Evolutionary conservation across 2,113 vertebrate genomes (phyloP), one percentile per base, ranked within the genome.

Genomic region (Sarotherodon lohbergeri): DNA sequence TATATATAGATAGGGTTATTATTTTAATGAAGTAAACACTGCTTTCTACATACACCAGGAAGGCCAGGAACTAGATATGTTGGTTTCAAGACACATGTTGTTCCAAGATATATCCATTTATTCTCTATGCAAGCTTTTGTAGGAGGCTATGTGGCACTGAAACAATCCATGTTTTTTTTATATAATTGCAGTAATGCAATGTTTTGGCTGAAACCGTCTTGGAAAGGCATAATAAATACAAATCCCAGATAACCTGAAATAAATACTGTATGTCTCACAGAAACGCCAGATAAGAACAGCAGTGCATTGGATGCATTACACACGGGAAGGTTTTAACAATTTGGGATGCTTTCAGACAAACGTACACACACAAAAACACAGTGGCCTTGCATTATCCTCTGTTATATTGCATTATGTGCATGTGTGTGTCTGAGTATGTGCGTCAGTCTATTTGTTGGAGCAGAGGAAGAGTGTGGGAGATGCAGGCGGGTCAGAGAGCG

Each of bases 241-340:
- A 83, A 86, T 76, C 73, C 16, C 52, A 73, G 87, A 85, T 87
- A 93, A 84, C 71, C 81, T 84, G 80, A 63, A 90, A 90, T 88
- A 90, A 86, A 92, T 88, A 91, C 82, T 89, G 73, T 0, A 52
- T 78, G 24, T 78, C 43, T 36, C 81, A 79, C 29, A 57, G 81
- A 46, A 83, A 92, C 85, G 22, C 11, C 86, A 89, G 89, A 90
- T 91, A 86, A 85, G 79, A 36, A 87, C 80, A 91, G 88, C 84
- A 91, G 46, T 81, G 55, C 43, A 78, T 52, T 52, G 87, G 84
- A 90, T 89, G 90, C 89, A 89, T 86, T 90, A 91, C 89, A 89
- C 81, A 79, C 83, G 34, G 80, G 54, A 83, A 89, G 79, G 76
- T 52, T 91, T 94, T 86, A 90, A 91, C 86, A 84, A 90, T 89